Conservation (phyloP, 2,888 invertebrate genomes). For the Tetragnatha montana region DNA sequence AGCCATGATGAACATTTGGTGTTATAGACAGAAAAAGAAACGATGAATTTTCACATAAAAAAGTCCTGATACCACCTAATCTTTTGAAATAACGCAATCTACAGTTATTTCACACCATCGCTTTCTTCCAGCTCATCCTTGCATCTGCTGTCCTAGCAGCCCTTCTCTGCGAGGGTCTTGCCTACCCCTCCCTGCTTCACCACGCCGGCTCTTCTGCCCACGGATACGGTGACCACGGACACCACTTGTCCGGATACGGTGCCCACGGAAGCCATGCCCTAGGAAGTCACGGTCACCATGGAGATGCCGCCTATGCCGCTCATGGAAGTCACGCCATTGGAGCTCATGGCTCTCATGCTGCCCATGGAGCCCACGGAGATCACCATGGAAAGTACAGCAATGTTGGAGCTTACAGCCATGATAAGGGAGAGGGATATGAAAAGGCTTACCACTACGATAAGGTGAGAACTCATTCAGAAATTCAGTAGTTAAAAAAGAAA, state of each 20-base stretch:
- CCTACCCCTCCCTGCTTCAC: constrained; percentile 39
- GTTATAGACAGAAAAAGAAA: too few relatives aligned
- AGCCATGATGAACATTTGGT: too few relatives aligned
- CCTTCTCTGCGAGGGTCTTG: constrained; percentile 19
- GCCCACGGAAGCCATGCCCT: constrained; percentile 44
- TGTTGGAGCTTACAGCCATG: constrained; percentile 65
- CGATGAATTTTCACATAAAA: too few relatives aligned
- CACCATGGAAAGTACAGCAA: constrained; percentile 56
- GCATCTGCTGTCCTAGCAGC: constrained; percentile 12
- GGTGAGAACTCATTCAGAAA: constrained; percentile 24
- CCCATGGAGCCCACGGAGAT: constrained; percentile 50
- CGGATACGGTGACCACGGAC: constrained; percentile 50
- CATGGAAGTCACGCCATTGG: constrained; percentile 61
- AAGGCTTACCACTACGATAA: constrained; percentile 67
- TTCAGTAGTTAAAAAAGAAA: not conserved
- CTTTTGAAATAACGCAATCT: too few relatives aligned
- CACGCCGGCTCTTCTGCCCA: constrained; percentile 16
- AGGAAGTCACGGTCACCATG: constrained; percentile 45
- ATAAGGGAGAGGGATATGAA: constrained; percentile 67
- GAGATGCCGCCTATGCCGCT: constrained; percentile 53
- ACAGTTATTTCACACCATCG: too few relatives aligned
- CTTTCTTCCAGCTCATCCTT: constrained; percentile 24
- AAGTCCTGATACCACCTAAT: too few relatives aligned
- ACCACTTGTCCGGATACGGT: constrained; percentile 41
- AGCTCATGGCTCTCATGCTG: constrained; percentile 57